phyloP scores from a whole-genome alignment of 1,140 invertebrate species.

The Drosophila grimshawi region DNA sequence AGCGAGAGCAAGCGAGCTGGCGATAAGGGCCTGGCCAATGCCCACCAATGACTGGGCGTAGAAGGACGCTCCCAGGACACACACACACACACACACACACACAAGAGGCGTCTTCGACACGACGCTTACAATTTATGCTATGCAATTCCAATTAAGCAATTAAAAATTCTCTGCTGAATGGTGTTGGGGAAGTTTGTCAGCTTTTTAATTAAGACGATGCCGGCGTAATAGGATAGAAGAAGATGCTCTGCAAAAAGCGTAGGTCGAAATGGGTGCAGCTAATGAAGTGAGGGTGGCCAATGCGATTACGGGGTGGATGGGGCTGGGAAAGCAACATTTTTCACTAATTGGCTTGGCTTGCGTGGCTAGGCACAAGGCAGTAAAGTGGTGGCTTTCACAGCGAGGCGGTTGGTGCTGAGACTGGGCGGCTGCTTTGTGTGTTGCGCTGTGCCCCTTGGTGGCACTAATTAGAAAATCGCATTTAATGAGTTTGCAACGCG shows the following conservation, averaged over 20 bases:
- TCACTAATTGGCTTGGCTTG: slow-evolving; percentile 68
- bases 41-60: slow-evolving; percentile 10
- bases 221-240: slow-evolving; percentile 84
- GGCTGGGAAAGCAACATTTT: slow-evolving; percentile 33
- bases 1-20: slow-evolving; percentile 17
- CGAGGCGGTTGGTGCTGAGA: not conserved
- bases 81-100: not conserved
- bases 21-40: slow-evolving; percentile 34
- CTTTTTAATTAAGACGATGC: slow-evolving; percentile 84
- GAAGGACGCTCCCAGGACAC: not conserved
- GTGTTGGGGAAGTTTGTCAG: slow-evolving; percentile 57
- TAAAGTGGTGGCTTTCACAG: not conserved
- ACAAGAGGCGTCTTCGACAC: slow-evolving; percentile 7
- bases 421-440: not conserved
- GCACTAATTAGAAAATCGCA: slow-evolving; percentile 39
- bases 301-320: not conserved
- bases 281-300: slow-evolving; percentile 78
- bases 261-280: slow-evolving; percentile 82
- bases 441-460: slow-evolving; percentile 2
- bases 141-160: slow-evolving; percentile 84
- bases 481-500: slow-evolving; percentile 37
- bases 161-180: slow-evolving; percentile 64
- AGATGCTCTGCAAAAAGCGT: slow-evolving; percentile 79
- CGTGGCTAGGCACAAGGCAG: not conserved
- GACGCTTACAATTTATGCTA: slow-evolving; percentile 51